Base-by-base conservation (phyloP, 2,888 invertebrate genomes). In the Cephonodes hylas region DNA sequence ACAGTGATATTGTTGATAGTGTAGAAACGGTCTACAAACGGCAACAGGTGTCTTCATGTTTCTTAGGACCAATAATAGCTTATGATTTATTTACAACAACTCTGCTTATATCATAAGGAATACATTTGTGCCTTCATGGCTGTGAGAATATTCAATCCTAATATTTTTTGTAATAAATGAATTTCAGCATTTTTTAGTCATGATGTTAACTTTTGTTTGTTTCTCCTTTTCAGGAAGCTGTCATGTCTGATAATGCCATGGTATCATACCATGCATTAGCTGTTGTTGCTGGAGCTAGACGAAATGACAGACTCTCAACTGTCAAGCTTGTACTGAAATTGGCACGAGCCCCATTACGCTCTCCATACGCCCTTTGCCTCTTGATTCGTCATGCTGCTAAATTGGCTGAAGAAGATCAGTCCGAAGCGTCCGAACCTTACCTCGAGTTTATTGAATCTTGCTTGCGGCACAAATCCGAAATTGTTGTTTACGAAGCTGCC, bases 401-500 rank as follows among this genome's bases (percentile, higher is more conserved):
- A 84, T 90, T 99, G 8, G 97, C 98, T 64, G 99, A 99, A 77
- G 97, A 98, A 75, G 98, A 98, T 69, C 94, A 95, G 13, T 93
- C 95, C 0, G 93, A 94, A 7, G 91, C 94, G 0, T 95, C 96
- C 58, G 95, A 96, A 57, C 95, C 95, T 0, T 94, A 98, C 75
- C 96, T 98, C 73, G 96, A 97, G 48, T 99, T 99, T 79, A 96
- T 99, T 53, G 98, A 99, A 80, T 94, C 96, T n/a, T 99, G 99
- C 81, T 93, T 99, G 53, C 95, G 99, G 0, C 99, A 99, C 85
- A 99, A 99, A 91, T 98, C 97, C 31, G 99, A 99, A 92, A 98
- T 99, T 96, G 99, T 99, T 0, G 97, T 99, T 18, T 99, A 99
- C 80, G 99, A 99, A 92, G 99, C 99, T 0, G 99, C 99, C 0